phyloP scores from a whole-genome alignment of 2,888 invertebrate genomes.

The Meganola albula region DNA sequence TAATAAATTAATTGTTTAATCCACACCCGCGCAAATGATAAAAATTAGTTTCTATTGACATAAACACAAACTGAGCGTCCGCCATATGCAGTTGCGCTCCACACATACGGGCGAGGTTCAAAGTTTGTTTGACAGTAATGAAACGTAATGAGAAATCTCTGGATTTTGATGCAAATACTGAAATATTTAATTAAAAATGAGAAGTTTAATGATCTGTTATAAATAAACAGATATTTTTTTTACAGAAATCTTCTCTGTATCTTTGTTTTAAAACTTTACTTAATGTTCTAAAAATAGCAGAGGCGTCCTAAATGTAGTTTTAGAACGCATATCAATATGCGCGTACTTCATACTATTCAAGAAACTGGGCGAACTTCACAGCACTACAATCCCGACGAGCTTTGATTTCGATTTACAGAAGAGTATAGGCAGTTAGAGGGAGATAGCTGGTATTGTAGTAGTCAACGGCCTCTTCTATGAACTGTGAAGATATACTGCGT shows the following conservation, averaged over 20 bases:
- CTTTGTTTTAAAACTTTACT: no score
- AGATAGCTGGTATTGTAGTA: slow-evolving; percentile 56
- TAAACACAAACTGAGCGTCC: slow-evolving; percentile 77
- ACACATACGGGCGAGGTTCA: no score
- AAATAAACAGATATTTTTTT: no score
- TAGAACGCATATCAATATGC: slow-evolving; percentile 48
- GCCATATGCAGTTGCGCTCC: slow-evolving; percentile 75
- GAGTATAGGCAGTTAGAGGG: slow-evolving; percentile 60
- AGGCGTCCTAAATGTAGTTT: no score
- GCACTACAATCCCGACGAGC: slow-evolving; percentile 68
- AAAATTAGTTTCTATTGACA: slow-evolving; percentile 76
- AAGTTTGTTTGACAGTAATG: no score
- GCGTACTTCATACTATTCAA: slow-evolving; percentile 48
- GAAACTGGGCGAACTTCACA: slow-evolving; percentile 53
- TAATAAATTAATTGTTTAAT: slow-evolving; percentile 58
- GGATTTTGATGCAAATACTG: no score
- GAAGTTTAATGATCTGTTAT: no score
- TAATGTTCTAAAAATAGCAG: no score
- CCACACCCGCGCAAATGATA: slow-evolving; percentile 75
- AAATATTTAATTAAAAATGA: no score
- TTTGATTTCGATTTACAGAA: slow-evolving; percentile 78
- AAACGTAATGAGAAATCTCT: no score
- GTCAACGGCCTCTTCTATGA: slow-evolving; percentile 73
- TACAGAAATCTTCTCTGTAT: no score
- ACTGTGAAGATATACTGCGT: slow-evolving; percentile 58